phyloP scores from a whole-genome alignment of 92 coral and sea anemone genomes.

The Nematostella vectensis region DNA sequence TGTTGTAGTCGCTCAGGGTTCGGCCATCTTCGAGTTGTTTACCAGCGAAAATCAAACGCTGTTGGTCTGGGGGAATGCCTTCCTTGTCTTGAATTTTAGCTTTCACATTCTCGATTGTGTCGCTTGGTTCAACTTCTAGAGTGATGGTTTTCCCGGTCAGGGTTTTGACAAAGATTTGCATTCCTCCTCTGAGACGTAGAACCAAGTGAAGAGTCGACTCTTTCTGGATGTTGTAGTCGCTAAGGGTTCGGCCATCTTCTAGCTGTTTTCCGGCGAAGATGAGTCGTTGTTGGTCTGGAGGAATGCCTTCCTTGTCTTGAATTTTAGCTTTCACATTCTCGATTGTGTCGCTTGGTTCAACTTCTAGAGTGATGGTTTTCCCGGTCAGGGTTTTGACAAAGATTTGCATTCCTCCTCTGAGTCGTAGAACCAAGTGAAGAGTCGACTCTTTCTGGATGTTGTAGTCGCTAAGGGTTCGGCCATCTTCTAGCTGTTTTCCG shows the following conservation, averaged over 20 bases:
- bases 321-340: conserved; percentile 58
- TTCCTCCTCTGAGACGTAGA: conserved; percentile 49
- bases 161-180: too few relatives aligned
- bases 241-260: conserved; percentile 68
- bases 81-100: too few relatives aligned
- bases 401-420: conserved; percentile 49
- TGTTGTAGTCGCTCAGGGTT: too few relatives aligned
- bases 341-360: conserved; percentile 49
- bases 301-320: conserved; percentile 60
- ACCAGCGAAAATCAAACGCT: too few relatives aligned
- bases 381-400: too few relatives aligned
- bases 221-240: conserved; percentile 68
- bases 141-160: too few relatives aligned
- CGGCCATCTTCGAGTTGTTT: too few relatives aligned
- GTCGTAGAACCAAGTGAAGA: conserved; percentile 42
- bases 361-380: too few relatives aligned
- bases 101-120: too few relatives aligned
- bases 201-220: conserved; percentile 65
- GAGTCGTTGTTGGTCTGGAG: conserved; percentile 66
- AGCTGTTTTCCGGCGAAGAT: too few relatives aligned
- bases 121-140: too few relatives aligned
- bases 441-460: conserved; percentile 61
- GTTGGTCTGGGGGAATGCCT: too few relatives aligned
- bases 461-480: conserved; percentile 59
- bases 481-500: conserved; percentile 54